phyloP scores from a whole-genome alignment of 2,113 vertebrate genomes.

The Scopus umbretta region DNA sequence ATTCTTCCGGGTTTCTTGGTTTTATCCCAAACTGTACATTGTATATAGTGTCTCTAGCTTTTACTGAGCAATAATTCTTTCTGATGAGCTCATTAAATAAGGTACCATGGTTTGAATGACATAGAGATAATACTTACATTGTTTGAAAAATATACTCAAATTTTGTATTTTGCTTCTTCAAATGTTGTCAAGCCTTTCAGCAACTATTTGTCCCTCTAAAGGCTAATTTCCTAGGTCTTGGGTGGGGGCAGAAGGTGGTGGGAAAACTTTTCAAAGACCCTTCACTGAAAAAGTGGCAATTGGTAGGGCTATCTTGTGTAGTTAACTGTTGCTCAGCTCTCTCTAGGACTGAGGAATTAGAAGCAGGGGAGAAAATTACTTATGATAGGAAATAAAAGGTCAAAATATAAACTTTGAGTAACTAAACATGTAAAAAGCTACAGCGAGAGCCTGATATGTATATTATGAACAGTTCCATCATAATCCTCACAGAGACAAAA shows the following conservation, averaged over 20 bases:
- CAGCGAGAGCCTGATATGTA: background rate
- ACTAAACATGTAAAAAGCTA: background rate
- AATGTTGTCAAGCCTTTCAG: background rate
- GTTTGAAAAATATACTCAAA: background rate
- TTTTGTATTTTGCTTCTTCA: background rate
- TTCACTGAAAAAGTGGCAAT: background rate
- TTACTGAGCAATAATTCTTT: background rate
- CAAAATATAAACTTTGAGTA: background rate
- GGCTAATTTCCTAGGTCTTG: background rate
- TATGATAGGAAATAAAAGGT: background rate
- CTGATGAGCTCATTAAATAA: background rate
- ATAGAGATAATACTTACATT: background rate
- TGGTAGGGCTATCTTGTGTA: background rate
- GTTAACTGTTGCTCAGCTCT: background rate
- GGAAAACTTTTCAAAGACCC: background rate
- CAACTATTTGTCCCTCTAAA: background rate
- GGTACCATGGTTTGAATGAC: background rate
- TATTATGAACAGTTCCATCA: background rate
- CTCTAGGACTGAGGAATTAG: background rate
- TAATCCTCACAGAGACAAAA: background rate
- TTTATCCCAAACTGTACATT: background rate
- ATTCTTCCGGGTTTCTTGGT: background rate
- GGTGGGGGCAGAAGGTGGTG: background rate
- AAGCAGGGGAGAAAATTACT: background rate
- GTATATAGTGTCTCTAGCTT: background rate